Evolutionary conservation across 2,797 vertebrate genomes (phyloP).

Genomic region (Phataginus tetradactyla): DNA sequence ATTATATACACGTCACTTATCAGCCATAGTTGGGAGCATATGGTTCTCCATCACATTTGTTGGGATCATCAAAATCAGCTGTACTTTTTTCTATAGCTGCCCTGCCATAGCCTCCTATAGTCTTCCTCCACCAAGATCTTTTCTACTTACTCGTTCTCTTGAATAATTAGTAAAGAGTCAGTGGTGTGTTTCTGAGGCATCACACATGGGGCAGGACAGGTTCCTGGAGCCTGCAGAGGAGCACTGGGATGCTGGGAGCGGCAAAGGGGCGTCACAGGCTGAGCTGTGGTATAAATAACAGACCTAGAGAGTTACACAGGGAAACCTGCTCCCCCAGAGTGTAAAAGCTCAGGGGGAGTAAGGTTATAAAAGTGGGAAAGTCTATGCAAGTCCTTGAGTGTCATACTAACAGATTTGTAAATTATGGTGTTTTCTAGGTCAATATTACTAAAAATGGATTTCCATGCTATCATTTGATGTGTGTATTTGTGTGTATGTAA

Average conservation of each 20-base stretch:
- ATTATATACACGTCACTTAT: background rate
- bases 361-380: background rate
- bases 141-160: background rate
- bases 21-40: background rate
- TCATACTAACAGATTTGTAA: background rate
- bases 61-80: background rate
- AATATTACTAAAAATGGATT: background rate
- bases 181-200: background rate
- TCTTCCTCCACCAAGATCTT: background rate
- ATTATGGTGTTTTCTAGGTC: background rate
- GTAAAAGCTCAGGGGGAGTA: background rate
- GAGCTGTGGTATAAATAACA: background rate
- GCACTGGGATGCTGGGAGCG: rapidly evolving
- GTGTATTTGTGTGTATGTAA: background rate
- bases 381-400: background rate
- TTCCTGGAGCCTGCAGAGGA: background rate
- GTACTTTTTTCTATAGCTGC: background rate
- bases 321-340: background rate
- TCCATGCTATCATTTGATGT: background rate
- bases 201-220: background rate
- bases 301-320: background rate
- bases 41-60: background rate
- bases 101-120: background rate
- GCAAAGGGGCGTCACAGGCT: background rate
- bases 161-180: background rate